Evolutionary conservation across 2,797 vertebrate species (phyloP), one percentile per base, ranked within the genome.

Genomic region (Lepidocolaptes lacrymiger): DNA sequence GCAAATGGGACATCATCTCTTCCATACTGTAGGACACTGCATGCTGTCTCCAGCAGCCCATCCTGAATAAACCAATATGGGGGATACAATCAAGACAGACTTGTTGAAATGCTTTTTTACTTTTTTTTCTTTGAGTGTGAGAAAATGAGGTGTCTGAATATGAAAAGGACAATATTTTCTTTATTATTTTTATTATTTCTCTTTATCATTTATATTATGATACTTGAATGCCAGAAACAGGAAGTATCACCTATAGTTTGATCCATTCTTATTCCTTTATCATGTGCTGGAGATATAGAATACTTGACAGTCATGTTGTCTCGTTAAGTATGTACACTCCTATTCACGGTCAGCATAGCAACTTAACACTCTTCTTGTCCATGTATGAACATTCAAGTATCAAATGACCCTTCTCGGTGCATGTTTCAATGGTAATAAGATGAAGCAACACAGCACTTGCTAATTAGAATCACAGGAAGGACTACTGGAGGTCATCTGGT

Each of bases 71-170:
- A 73, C 3, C 6, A n/a, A 8, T 36, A 14, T 36, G 71, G 46
- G 19, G 5, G 12, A 12, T 17, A 51, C 3, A 39, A 19, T 34
- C 8, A 62, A 51, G 52, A 55, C 3, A 58, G 27, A 73, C 46
- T 27, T 56, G 52, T 56, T 14, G 0, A 82, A 78, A 55, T 1
- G 1, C 1, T 17, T 79, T 58, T 62, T 66, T n/a, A 3, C 1
- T 30, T n/a, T 26, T 37, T n/a, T 27, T 43, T 24, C 21, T 2
- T 27, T 62, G 3, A 43, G 2, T 55, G 6, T 13, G 5, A 67
- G 71, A 64, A 3, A 84, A 39, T 37, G 14, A 49, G 11, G 6
- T 49, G 5, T 21, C n/a, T 68, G 37, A 55, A 84, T 86, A 58
- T 39, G 2, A 66, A 49, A 64, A 58, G 6, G 15, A 20, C 5